Base-by-base conservation (phyloP, 2,113 vertebrate species). In the Catharus bicknelli region DNA sequence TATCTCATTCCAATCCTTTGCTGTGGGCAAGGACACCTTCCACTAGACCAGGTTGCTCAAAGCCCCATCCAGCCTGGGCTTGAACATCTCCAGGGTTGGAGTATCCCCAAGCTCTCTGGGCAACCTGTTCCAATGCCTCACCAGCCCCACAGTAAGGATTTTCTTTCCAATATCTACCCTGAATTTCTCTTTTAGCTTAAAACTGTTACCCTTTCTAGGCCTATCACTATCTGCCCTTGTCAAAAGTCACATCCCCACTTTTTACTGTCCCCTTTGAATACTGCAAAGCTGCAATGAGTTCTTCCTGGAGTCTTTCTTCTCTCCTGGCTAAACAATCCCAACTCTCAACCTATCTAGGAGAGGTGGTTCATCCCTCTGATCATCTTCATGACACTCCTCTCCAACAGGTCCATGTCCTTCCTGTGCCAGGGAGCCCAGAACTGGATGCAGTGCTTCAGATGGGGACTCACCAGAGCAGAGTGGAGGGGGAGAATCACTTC, bases 1-100 rank as follows among this genome's bases (percentile, higher is more conserved):
- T 6, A 26, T 12, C 30, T 57, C 0, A 0, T 50, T 79, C 26
- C 26, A 87, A 10, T 2, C 30, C 20, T 47, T 16, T 13, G 6
- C 34, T 4, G 0, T 32, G 21, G 21, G 9, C 30, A 36, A 22
- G 26, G 7, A 17, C 14, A 57, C 6, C 7, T 50, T 50, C 42
- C 34, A 50, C 25, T 22, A 42, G 36, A 30, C 34, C 13, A 42
- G 48, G 10, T 12, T 30, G 7, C 25, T 40, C 34, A 36, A 30
- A 26, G 7, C 16, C 8, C 42, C 30, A 48, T 42, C 50, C 34
- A 64, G 13, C 9, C 21, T 42, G 34, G 22, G 7, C 7, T 15
- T 16, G 2, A 48, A 34, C 16, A 30, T 29, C 14, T 55, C 29
- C 20, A 42, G 30, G 25, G 16, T 63, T 34, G 17, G 7, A 30